These are phyloP conservation scores for Coreoperca whiteheadi DNA, from an alignment of 2,113 vertebrate species.

Conservation along the genomic window DNA sequence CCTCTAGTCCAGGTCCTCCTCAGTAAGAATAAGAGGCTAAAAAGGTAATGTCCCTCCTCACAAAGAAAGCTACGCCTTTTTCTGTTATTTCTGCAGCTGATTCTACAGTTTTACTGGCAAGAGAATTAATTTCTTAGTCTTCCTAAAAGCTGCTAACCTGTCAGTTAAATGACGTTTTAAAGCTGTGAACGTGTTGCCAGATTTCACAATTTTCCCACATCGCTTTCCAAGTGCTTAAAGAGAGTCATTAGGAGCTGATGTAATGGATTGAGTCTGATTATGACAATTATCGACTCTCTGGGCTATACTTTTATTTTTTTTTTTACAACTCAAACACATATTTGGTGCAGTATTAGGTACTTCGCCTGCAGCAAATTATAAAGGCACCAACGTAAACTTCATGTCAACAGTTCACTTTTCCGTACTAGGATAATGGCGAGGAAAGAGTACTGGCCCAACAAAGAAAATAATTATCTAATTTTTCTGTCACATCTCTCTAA, in stretches of 20 bases:
- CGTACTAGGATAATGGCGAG: constrained; percentile 17
- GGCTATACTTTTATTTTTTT: constrained; percentile 26
- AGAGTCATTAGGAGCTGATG: constrained; percentile 47
- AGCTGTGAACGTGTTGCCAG: constrained; percentile 32
- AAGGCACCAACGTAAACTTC: background rate
- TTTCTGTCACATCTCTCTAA: constrained; percentile 20
- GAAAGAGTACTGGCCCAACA: background rate
- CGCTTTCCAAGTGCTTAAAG: constrained; percentile 27
- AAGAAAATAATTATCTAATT: constrained; percentile 42
- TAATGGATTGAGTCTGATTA: constrained; percentile 52
- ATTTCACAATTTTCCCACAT: constrained; percentile 35
- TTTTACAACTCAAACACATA: constrained; percentile 5
- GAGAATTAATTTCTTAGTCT: constrained; percentile 27
- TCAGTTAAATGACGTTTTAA: constrained; percentile 36
- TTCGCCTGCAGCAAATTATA: constrained; percentile 23
- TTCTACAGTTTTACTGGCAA: constrained; percentile 35
- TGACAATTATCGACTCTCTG: constrained; percentile 46
- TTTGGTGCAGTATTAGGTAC: constrained; percentile 50
- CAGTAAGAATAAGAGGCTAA: background rate
- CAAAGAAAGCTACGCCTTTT: background rate
- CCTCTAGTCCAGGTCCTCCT: background rate
- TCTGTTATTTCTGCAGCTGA: constrained; percentile 27
- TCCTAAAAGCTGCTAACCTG: constrained; percentile 24
- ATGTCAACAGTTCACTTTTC: constrained; percentile 15
- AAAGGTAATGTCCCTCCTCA: background rate